Evolutionary conservation across 2,797 vertebrate genomes (phyloP).

Genomic region (Mus spretus): DNA sequence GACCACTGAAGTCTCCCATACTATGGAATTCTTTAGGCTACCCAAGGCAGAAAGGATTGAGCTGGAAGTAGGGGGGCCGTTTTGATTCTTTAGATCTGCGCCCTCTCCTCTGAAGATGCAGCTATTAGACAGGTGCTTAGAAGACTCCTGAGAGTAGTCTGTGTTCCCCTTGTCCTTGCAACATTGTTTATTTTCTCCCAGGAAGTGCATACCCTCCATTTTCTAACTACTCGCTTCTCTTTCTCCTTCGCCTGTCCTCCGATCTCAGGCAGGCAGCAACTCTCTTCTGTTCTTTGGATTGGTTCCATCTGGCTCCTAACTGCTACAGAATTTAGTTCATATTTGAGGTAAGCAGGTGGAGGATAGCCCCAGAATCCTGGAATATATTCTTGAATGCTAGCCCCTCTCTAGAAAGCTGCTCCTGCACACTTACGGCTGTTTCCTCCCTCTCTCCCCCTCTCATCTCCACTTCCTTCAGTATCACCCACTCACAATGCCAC

Average conservation of each 20-base stretch:
- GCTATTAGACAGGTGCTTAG: background rate
- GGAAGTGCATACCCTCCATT: background rate
- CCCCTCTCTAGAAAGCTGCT: background rate
- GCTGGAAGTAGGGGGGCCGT: background rate
- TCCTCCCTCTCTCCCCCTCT: background rate
- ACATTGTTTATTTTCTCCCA: background rate
- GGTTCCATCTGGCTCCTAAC: background rate
- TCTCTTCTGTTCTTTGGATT: conserved; percentile 30
- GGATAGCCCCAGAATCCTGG: background rate
- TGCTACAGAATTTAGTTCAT: conserved; percentile 26
- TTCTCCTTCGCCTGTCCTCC: background rate
- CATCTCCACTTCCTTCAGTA: background rate
- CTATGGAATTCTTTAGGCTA: background rate
- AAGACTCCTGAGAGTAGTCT: too few relatives aligned
- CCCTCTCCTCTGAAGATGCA: background rate
- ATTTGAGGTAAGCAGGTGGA: background rate
- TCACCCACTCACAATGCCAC: background rate
- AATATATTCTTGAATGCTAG: background rate
- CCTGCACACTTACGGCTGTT: background rate
- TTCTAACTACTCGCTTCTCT: background rate
- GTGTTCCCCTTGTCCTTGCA: background rate
- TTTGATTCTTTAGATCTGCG: background rate
- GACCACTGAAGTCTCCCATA: conserved; percentile 35
- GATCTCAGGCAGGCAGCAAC: background rate
- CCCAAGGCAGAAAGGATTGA: background rate